Conservation (phyloP, 1,140 invertebrate species). For the Cyclargus thomasi region DNA sequence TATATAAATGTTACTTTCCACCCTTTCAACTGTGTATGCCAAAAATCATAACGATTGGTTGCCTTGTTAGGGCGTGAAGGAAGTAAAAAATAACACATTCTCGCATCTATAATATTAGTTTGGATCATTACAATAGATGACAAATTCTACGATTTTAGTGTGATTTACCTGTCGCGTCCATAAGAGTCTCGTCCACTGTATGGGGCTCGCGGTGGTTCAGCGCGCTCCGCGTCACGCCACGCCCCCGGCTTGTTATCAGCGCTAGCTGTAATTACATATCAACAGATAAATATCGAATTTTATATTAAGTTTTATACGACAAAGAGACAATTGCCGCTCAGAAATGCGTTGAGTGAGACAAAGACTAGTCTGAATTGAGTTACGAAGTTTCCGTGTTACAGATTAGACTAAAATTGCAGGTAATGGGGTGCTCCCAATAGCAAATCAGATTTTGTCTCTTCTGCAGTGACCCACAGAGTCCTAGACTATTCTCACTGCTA, state of each 20-base stretch:
- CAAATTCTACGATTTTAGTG: background rate
- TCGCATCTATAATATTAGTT: no score
- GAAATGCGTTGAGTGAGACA: conserved; percentile 44
- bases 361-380: conserved; percentile 76
- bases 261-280: conserved; percentile 45
- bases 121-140: no score
- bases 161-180: conserved; percentile 38
- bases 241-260: conserved; percentile 75
- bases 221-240: conserved; percentile 72
- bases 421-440: conserved; percentile 56
- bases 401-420: conserved; percentile 68
- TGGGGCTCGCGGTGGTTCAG: conserved; percentile 54
- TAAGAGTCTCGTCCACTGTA: conserved; percentile 69
- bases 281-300: background rate
- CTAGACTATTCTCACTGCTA: conserved; percentile 34
- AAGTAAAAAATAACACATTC: no score
- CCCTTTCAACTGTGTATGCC: no score
- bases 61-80: no score
- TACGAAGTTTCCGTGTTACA: conserved; percentile 61
- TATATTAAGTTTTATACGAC: background rate
- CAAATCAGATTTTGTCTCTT: conserved; percentile 39
- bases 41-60: no score
- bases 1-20: no score
- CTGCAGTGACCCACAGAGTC: conserved; percentile 39
- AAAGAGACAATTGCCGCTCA: conserved; percentile 38